phyloP scores from a whole-genome alignment of 2,888 invertebrate genomes.

The Watsonalla cultraria region DNA sequence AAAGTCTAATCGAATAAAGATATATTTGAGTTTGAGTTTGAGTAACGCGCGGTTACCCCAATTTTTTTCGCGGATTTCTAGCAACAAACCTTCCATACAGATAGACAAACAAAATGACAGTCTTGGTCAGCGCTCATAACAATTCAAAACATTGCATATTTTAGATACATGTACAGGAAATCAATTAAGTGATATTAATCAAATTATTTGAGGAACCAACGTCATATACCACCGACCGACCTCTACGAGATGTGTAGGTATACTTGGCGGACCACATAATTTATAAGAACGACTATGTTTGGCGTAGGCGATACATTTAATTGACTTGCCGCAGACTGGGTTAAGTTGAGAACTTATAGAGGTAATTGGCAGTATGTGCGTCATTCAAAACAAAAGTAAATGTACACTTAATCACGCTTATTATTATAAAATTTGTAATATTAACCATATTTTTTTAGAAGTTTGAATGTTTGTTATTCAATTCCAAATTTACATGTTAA shows the following conservation, averaged over 20 bases:
- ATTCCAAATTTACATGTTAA: too few relatives aligned
- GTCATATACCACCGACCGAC: conserved; percentile 12
- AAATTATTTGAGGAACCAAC: background rate
- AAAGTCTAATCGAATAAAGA: too few relatives aligned
- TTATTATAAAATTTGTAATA: too few relatives aligned
- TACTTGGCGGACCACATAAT: conserved; percentile 44
- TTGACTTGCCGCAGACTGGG: conserved; percentile 30
- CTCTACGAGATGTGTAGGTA: conserved; percentile 38
- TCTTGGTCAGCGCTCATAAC: too few relatives aligned
- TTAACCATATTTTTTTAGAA: too few relatives aligned
- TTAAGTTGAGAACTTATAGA: conserved; percentile 12
- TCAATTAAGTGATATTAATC: background rate
- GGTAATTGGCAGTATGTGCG: background rate
- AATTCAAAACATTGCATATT: background rate
- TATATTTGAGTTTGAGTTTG: too few relatives aligned
- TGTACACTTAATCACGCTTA: too few relatives aligned
- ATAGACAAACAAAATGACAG: too few relatives aligned
- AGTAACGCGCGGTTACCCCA: too few relatives aligned
- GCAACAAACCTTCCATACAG: too few relatives aligned
- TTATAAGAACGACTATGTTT: conserved; percentile 33
- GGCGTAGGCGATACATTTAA: conserved; percentile 45
- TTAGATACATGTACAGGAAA: background rate
- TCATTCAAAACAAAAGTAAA: background rate
- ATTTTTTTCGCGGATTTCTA: too few relatives aligned
- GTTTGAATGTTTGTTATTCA: too few relatives aligned